Evolutionary conservation across 2,113 vertebrate genomes (phyloP), one percentile per base, ranked within the genome.

Genomic region (Cranoglanis bouderius): DNA sequence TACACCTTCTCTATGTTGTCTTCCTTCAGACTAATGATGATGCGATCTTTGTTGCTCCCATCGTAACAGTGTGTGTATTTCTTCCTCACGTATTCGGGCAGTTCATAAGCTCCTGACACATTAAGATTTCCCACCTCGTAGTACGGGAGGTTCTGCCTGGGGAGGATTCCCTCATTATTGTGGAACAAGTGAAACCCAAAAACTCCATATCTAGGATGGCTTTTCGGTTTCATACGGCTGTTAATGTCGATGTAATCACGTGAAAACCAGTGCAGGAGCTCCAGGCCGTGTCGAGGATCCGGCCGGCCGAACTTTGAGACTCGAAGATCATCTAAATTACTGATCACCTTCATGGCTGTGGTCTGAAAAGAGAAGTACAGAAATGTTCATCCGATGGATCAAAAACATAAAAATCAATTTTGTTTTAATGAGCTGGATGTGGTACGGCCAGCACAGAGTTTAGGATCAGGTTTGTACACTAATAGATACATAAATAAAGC

Each of bases 61-160:
- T 4, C 1, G 4, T 0, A 6, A 16, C 13, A 18, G 0, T 1
- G 0, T 46, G 1, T 16, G 5, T 18, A 0, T 3, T 12, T n/a
- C n/a, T n/a, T n/a, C n/a, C 55, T 88, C 12, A 90, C 67, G 13
- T 90, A 88, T 3, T 2, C 0, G 29, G 90, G 90, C 10, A 90
- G 49, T 6, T 67, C 7, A 0, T 84, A 18, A 16, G 87, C 89
- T 26, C 55, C 32, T 43, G 0, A 0, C 1, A 0, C 2, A n/a
- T 74, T 72, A 24, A 92, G 89, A 75, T 92, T 92, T 29, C 91
- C 90, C 77, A 92, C 90, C 3, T 89, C 90, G 49, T 86, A 92
- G 80, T 86, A 90, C 6, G 70, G 82, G 7, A 57, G 38, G 32
- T n/a, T 70, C 46, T 89, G 72, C 74, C n/a, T 84, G 78, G n/a